Evolutionary conservation across 1,140 invertebrate species (phyloP).

Genomic region (Grapholita molesta): DNA sequence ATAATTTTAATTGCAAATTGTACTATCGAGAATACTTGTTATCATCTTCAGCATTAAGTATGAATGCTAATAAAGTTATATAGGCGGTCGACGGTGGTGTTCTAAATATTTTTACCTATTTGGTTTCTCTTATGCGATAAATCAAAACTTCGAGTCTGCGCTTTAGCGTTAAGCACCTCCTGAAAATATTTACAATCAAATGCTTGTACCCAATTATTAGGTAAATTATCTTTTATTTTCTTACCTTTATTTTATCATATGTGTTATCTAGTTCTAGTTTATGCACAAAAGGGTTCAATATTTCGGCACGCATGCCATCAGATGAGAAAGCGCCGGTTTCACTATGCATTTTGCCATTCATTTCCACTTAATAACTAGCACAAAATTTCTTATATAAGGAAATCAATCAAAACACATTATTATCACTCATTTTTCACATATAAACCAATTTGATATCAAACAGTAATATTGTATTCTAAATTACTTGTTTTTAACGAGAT

Average conservation of each 20-base stretch:
- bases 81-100: too few relatives aligned
- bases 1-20: not conserved
- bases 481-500: conserved; percentile 34
- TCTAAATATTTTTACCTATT: not conserved
- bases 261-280: conserved; percentile 89
- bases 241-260: conserved; percentile 92
- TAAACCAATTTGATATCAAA: conserved; percentile 22
- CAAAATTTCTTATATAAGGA: conserved; percentile 25
- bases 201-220: not conserved
- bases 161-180: not conserved
- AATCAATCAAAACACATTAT: conserved; percentile 36
- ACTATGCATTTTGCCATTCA: conserved; percentile 76
- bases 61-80: too few relatives aligned
- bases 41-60: not conserved
- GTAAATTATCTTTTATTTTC: conserved; percentile 30
- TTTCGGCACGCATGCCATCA: conserved; percentile 76
- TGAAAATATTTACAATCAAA: conserved; percentile 15
- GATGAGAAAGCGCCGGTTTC: conserved; percentile 72
- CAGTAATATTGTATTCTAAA: conserved; percentile 31
- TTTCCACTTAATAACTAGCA: conserved; percentile 53
- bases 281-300: conserved; percentile 91
- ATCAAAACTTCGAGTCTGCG: not conserved
- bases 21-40: not conserved
- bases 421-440: conserved; percentile 29
- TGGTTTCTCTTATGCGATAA: not conserved